Base-by-base conservation (phyloP, 1,140 invertebrate genomes). In the Drosophila lini region DNA sequence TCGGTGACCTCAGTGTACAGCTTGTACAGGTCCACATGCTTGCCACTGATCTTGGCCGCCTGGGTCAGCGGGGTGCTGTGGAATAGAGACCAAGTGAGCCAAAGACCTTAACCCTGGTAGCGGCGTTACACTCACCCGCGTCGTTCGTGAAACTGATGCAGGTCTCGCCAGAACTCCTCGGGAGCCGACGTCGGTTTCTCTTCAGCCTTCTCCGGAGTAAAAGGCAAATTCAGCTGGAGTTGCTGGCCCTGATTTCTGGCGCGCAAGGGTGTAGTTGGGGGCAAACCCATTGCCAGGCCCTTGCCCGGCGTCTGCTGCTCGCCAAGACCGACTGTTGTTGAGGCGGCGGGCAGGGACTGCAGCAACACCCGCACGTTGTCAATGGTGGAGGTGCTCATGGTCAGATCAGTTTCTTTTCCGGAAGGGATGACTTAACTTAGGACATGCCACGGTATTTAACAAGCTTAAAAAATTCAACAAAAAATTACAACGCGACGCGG, bases 1-100 rank as follows among this genome's bases (percentile, higher is more conserved):
- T 96, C 95, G 69, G 96, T 98, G n/a, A 98, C 97, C 82, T 98
- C 94, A 74, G 95, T 95, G 92, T 98, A 98, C 55, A 99, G 94
- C 48, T 96, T 94, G 93, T 97, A 98, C 53, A 99, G 94, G 94
- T 99, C 98, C 88, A 98, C 95, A 93, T 97, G 96, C 79, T 96
- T 95, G 41, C 97, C 97, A 93, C 96, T 97, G 65, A 99, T 95
- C 93, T 95, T 95, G 55, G 98, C 97, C 57, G 94, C 91, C 82
- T 95, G 94, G 76, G 95, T 94, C 91, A 97, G 96, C 42, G 96
- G 94, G 41, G 97, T 97, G 80, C 97, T 97, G 28, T 19, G 16
- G 10, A n/a, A 31, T 38, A 9, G 32, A 22, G 10, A 16, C 53
- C 19, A 40, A 41, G 31, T 42, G 42, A 28, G 45, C 32, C 5